Percentiles rank a stretch among this genome's conserved stretches.
phyloP scores from a whole-genome alignment of 2,113 vertebrate species.

The Antigone vipio region DNA sequence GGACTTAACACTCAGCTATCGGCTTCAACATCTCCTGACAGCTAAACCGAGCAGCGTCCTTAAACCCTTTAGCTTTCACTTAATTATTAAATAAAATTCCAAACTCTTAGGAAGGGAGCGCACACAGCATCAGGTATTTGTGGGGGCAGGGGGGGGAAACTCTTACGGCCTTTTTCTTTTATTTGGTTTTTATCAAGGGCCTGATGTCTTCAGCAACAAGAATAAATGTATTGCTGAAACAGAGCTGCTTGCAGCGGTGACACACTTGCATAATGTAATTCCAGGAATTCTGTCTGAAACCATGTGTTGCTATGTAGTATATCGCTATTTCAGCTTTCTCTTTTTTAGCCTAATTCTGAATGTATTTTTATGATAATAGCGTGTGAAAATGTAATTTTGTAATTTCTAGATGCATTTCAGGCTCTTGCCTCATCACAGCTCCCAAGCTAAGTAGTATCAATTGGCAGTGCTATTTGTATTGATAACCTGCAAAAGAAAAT shows the following conservation, averaged over 20 bases:
- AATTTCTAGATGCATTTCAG: background rate
- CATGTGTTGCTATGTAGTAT: background rate
- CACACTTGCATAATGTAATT: background rate
- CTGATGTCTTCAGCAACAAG: background rate
- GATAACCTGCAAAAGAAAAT: background rate
- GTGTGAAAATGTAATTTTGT: background rate
- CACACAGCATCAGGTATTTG: accelerated
- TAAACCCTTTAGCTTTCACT: background rate
- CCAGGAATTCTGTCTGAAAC: background rate
- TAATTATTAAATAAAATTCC: accelerated
- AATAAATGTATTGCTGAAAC: background rate
- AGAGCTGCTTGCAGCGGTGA: background rate
- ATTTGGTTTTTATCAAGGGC: background rate
- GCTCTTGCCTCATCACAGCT: background rate
- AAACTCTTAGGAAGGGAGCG: background rate
- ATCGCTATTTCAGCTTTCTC: background rate
- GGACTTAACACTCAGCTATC: accelerated
- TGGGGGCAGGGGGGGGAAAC: background rate
- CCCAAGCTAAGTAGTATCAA: background rate
- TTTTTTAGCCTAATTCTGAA: background rate
- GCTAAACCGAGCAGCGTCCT: background rate
- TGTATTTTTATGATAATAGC: background rate
- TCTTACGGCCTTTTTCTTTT: accelerated
- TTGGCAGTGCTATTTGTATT: background rate
- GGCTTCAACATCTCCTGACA: background rate